phyloP scores from a whole-genome alignment of 1,140 invertebrate species.

The Drosophila orosa region DNA sequence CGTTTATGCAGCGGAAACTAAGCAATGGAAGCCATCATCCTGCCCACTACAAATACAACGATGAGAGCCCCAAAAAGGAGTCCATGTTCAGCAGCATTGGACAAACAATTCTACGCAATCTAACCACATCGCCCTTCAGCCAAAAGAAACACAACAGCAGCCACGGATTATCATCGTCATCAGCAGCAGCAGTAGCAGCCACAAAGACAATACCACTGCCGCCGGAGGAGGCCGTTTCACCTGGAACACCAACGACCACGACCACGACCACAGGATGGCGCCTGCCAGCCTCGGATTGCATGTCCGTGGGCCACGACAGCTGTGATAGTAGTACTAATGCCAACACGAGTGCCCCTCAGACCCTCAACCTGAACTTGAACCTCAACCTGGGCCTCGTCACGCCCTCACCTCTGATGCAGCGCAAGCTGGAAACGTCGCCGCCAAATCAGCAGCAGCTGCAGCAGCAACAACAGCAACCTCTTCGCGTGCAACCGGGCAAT shows the following conservation, averaged over 20 bases:
- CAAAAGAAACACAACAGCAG: constrained; percentile 72
- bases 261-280: constrained; percentile 38
- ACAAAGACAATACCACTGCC: constrained; percentile 50
- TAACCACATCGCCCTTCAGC: constrained; percentile 82
- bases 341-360: neutral
- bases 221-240: constrained; percentile 49
- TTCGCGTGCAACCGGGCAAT: constrained; percentile 75
- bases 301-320: constrained; percentile 44
- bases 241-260: constrained; percentile 36
- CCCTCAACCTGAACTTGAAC: constrained; percentile 4
- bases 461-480: constrained; percentile 53
- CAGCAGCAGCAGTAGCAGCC: constrained; percentile 30
- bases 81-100: constrained; percentile 81
- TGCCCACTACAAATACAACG: constrained; percentile 54
- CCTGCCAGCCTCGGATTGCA: constrained; percentile 43
- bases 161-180: neutral
- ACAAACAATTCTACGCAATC: constrained; percentile 78
- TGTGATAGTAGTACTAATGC: constrained; percentile 71
- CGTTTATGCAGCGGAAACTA: constrained; percentile 79
- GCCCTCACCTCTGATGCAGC: constrained; percentile 57
- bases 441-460: constrained; percentile 43
- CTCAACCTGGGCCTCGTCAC: constrained; percentile 22
- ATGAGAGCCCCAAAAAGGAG: constrained; percentile 81
- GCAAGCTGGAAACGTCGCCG: constrained; percentile 44
- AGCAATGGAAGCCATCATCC: constrained; percentile 66